Evolutionary conservation across 2,113 vertebrate species (phyloP).

Genomic region (Muscicapa adusta): DNA sequence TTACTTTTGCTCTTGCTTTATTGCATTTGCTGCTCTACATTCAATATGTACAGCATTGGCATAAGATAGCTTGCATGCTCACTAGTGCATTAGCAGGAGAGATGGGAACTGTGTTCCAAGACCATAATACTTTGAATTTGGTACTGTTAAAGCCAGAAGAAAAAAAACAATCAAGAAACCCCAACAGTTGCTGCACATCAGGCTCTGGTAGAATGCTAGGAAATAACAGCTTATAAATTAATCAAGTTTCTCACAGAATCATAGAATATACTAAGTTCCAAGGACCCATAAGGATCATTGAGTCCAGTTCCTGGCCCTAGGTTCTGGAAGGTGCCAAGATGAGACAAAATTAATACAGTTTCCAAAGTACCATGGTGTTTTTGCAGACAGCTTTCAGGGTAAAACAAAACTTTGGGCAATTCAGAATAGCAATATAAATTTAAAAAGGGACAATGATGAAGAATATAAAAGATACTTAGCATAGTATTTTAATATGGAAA

Average conservation of each 20-base stretch:
- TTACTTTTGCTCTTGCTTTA: constrained; percentile 54
- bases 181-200: neutral
- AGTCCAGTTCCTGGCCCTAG: neutral
- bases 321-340: neutral
- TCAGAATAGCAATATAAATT: neutral
- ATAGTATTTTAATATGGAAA: neutral
- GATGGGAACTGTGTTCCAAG: neutral
- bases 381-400: neutral
- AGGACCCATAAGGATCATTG: neutral
- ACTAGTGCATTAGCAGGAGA: constrained; percentile 16
- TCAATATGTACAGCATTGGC: constrained; percentile 39
- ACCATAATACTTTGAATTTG: neutral
- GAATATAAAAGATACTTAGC: neutral
- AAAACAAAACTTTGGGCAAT: neutral
- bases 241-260: neutral
- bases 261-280: neutral
- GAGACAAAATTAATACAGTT: neutral
- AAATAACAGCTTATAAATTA: neutral
- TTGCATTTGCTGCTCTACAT: constrained; percentile 60
- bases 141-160: neutral
- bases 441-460: neutral
- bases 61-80: constrained; percentile 39
- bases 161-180: neutral
- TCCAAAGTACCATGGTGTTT: neutral
- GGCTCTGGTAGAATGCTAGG: neutral